A percentile compares a stretch with the other conserved stretches of the same genome.
Conservation (phyloP, 2,888 invertebrate genomes). For the Augochlorella aurata region DNA sequence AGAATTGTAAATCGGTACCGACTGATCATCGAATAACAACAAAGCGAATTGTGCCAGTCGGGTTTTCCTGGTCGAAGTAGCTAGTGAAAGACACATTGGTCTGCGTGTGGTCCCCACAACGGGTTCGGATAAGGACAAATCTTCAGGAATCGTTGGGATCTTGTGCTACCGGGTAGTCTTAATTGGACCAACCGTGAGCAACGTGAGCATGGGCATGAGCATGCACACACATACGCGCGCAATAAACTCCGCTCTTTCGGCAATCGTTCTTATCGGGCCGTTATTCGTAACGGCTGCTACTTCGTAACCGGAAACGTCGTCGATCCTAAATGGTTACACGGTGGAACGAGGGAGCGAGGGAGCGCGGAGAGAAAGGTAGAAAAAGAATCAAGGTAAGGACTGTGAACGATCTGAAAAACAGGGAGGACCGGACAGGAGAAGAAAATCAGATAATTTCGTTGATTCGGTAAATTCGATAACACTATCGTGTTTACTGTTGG, state of each 20-base stretch:
- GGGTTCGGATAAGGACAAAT: conserved; percentile 59
- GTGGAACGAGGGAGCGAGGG: conserved; percentile 36
- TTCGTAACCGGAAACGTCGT: conserved; percentile 70
- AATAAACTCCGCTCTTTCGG: conserved; percentile 56
- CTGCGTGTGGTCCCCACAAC: conserved; percentile 54
- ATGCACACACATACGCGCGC: conserved; percentile 27
- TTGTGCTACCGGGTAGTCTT: conserved; percentile 67
- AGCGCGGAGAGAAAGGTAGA: conserved; percentile 23
- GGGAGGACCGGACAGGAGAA: conserved; percentile 10
- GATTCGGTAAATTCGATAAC: conserved; percentile 60
- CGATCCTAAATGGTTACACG: conserved; percentile 66
- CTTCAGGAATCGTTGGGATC: conserved; percentile 61
- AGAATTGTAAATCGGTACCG: background rate
- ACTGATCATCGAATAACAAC: background rate
- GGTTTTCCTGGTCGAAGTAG: conserved; percentile 9
- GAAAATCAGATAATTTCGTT: conserved; percentile 50
- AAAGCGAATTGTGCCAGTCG: too few relatives aligned
- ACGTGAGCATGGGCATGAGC: background rate
- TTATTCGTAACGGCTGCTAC: conserved; percentile 73
- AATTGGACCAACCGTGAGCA: conserved; percentile 71
- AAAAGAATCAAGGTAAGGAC: conserved; percentile 20
- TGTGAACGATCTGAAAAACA: conserved; percentile 7
- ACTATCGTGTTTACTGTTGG: conserved; percentile 13
- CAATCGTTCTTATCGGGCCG: conserved; percentile 74
- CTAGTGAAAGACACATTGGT: conserved; percentile 43